These are phyloP conservation scores for Rhorus exstirpatorius DNA, from an alignment of 2,888 invertebrate genomes.

Conservation along the genomic window DNA sequence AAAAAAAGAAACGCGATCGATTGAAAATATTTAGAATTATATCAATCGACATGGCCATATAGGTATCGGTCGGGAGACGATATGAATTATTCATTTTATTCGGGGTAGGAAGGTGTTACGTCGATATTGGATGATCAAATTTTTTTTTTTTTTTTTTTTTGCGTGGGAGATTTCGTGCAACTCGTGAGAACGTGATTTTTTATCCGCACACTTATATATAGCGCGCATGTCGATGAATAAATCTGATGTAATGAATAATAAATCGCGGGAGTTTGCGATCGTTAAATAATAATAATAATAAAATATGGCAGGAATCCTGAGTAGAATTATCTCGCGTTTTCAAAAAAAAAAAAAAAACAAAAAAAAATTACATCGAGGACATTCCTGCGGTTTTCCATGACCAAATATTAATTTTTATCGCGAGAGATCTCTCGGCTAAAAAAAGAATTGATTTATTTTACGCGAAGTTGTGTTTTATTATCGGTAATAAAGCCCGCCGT, in stretches of 20 bases:
- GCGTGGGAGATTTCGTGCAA: conserved; percentile 55
- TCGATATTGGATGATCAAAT: conserved; percentile 14
- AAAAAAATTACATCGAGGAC: not conserved
- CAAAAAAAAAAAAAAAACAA: not conserved
- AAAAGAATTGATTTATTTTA: no score
- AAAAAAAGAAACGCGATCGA: conserved; percentile 11
- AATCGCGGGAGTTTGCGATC: conserved; percentile 25
- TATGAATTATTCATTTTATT: conserved; percentile 61
- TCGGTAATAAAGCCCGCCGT: no score
- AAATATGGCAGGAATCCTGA: no score
- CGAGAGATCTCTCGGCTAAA: no score
- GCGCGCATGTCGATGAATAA: conserved; percentile 19
- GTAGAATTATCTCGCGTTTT: not conserved
- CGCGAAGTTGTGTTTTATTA: no score
- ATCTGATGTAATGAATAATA: conserved; percentile 49
- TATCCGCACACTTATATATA: conserved; percentile 19
- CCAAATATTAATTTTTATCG: conserved; percentile 15
- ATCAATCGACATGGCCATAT: conserved; percentile 13
- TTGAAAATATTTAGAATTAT: conserved; percentile 49
- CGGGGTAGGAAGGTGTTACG: not conserved
- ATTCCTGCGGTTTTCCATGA: not conserved
- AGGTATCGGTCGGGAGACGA: conserved; percentile 19
- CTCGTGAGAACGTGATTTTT: conserved; percentile 35
- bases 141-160: no score
- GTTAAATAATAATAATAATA: not conserved